These are phyloP conservation scores for Ectropis crepuscularia DNA, from an alignment of 2,888 invertebrate genomes.

Conservation along the genomic window DNA sequence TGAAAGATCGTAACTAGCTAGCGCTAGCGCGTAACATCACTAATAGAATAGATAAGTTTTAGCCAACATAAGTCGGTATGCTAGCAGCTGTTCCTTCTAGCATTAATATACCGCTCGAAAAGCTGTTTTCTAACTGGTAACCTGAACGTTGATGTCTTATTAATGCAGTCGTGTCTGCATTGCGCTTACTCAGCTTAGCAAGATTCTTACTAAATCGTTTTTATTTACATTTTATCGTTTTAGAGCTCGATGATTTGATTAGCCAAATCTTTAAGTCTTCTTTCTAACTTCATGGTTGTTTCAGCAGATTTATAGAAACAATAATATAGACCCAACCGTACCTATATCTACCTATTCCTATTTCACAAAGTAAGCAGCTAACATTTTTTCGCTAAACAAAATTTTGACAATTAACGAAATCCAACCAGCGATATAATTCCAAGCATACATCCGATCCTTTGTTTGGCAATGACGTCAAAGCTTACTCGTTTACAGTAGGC, in stretches of 20 bases:
- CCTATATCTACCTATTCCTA: too few relatives aligned
- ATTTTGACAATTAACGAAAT: neutral
- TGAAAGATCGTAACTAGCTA: too few relatives aligned
- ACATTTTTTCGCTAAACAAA: neutral
- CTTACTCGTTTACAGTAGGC: slow-evolving; percentile 1
- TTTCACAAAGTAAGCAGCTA: neutral
- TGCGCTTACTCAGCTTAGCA: slow-evolving; percentile 1
- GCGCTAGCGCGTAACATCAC: too few relatives aligned
- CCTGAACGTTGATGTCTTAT: slow-evolving; percentile 3
- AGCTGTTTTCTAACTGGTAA: too few relatives aligned
- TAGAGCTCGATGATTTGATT: neutral
- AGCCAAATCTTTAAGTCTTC: neutral
- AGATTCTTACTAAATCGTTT: neutral
- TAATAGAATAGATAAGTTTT: too few relatives aligned
- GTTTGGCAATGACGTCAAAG: slow-evolving; percentile 49
- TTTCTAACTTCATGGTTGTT: too few relatives aligned
- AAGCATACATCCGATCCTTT: slow-evolving; percentile 26
- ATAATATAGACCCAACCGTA: neutral
- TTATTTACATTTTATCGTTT: neutral
- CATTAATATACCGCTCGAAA: too few relatives aligned
- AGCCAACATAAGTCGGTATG: too few relatives aligned
- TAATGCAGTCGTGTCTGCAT: slow-evolving; percentile 6
- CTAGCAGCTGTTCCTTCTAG: too few relatives aligned
- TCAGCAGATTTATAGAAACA: neutral
- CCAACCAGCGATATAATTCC: slow-evolving; percentile 5